These are phyloP conservation scores for Heliocidaris erythrogramma DNA, from an alignment of 35 echinoderm and acorn worm genomes.

Conservation along the genomic window DNA sequence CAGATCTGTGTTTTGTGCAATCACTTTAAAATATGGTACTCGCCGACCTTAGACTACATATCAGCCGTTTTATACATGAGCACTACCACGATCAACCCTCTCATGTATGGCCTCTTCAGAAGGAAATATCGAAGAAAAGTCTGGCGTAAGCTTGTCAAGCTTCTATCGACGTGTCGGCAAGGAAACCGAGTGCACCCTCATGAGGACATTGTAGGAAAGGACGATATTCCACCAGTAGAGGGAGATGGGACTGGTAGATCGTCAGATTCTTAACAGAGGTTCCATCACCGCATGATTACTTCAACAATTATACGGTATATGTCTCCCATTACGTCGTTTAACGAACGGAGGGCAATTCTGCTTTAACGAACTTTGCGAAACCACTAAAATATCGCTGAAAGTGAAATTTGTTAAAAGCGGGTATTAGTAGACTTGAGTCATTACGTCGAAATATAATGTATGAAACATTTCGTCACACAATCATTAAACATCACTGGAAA, in stretches of 20 bases:
- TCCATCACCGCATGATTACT: neutral
- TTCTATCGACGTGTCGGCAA: neutral
- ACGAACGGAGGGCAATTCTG: too few relatives aligned
- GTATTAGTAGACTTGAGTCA: too few relatives aligned
- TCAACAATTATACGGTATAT: too few relatives aligned
- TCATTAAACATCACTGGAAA: too few relatives aligned
- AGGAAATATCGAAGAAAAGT: slow-evolving; percentile 61
- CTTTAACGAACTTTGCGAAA: too few relatives aligned
- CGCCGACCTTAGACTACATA: slow-evolving; percentile 59
- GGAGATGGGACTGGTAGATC: neutral
- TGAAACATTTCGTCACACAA: too few relatives aligned
- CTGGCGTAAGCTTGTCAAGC: neutral
- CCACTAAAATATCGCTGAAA: too few relatives aligned
- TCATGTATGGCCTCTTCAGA: slow-evolving; percentile 72
- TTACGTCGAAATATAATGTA: too few relatives aligned
- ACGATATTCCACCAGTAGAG: neutral
- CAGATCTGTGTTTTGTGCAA: slow-evolving; percentile 75
- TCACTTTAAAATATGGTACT: slow-evolving; percentile 61
- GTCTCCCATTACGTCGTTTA: too few relatives aligned
- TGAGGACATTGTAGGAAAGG: neutral
- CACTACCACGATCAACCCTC: slow-evolving; percentile 70
- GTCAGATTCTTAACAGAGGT: neutral
- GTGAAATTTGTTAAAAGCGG: too few relatives aligned
- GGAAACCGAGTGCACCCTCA: slow-evolving; percentile 54
- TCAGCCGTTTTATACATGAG: slow-evolving; percentile 66